These are phyloP conservation scores for Pangasius mekongensis DNA, from an alignment of 2,797 vertebrate species.

Conservation along the genomic window DNA sequence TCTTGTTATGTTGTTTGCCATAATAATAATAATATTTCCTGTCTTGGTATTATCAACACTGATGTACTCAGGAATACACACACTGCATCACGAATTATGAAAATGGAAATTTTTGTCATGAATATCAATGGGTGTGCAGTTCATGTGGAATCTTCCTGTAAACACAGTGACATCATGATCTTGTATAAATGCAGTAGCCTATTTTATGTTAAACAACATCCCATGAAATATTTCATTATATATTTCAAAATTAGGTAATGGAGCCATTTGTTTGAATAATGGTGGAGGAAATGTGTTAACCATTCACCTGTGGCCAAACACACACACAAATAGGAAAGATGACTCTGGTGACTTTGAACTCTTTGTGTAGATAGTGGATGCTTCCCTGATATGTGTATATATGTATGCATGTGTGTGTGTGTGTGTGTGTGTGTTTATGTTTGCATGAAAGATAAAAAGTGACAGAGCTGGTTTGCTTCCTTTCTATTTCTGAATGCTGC, in stretches of 20 bases:
- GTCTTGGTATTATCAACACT: too few relatives aligned
- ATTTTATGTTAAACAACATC: background rate
- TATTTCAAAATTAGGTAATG: background rate
- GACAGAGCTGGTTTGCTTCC: background rate
- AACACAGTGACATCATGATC: background rate
- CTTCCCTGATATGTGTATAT: background rate
- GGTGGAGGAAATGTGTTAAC: background rate
- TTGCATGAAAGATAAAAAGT: background rate
- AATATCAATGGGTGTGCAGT: background rate
- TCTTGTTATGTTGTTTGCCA: background rate
- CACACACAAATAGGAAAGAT: background rate
- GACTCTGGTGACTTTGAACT: background rate
- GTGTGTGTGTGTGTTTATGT: background rate
- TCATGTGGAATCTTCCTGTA: background rate
- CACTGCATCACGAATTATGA: background rate
- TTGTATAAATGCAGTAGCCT: background rate
- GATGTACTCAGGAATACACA: too few relatives aligned
- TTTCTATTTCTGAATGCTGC: background rate
- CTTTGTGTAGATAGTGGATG: background rate
- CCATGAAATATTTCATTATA: background rate
- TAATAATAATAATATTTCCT: too few relatives aligned
- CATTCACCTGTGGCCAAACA: slow-evolving; percentile 7
- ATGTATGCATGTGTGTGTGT: background rate
- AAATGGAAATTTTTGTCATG: background rate
- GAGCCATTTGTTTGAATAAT: background rate